Percentiles rank a stretch among this genome's conserved stretches.
Conservation (phyloP, 2,888 invertebrate genomes). For the Pyrochroa serraticornis region DNA sequence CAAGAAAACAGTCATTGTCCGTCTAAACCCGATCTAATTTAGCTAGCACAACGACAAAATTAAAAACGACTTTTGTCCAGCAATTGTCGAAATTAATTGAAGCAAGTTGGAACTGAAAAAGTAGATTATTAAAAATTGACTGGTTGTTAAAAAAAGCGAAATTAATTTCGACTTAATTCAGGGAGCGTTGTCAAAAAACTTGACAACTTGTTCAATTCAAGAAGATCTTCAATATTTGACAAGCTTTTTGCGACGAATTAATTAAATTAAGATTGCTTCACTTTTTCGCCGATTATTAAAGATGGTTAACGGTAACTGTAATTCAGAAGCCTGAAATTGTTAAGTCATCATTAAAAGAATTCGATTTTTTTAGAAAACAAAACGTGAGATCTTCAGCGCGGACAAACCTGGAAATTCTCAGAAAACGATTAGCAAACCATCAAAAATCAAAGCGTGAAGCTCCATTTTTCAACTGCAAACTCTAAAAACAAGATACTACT, state of each 20-base stretch:
- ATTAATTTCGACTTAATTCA: background rate
- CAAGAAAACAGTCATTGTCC: too few species aligned
- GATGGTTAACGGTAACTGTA: slow-evolving; percentile 21
- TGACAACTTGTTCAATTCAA: background rate
- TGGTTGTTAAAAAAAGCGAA: background rate
- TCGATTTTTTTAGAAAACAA: slow-evolving; percentile 22
- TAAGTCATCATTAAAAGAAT: slow-evolving; percentile 24
- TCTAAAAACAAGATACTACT: background rate
- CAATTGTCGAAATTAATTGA: background rate
- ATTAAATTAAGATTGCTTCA: background rate
- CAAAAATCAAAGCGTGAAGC: slow-evolving; percentile 15
- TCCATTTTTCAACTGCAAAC: slow-evolving; percentile 7
- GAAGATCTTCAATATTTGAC: too few species aligned
- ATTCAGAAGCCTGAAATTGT: slow-evolving; percentile 20
- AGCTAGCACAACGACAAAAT: too few species aligned
- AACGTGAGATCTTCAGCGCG: slow-evolving; percentile 14
- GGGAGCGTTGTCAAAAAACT: background rate
- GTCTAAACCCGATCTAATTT: too few species aligned
- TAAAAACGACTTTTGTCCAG: background rate
- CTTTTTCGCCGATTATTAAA: background rate
- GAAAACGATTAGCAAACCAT: slow-evolving; percentile 13
- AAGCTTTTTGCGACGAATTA: too few species aligned
- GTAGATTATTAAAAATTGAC: background rate
- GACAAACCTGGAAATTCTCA: slow-evolving; percentile 9
- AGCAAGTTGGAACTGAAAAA: background rate